These are phyloP conservation scores for Trichacis sp. DNA, from an alignment of 2,888 invertebrate species.

Conservation along the genomic window DNA sequence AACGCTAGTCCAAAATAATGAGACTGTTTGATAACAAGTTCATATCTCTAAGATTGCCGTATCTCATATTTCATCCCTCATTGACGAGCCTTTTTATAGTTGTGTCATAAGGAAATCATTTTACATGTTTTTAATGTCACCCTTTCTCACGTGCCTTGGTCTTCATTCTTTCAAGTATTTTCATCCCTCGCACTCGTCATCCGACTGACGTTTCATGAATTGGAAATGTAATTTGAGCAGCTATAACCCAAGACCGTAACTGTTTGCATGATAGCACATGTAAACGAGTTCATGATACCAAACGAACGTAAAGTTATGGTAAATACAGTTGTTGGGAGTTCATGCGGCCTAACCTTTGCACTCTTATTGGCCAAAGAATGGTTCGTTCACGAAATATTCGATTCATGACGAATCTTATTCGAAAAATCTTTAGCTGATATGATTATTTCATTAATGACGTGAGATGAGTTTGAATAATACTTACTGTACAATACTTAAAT, in stretches of 20 bases:
- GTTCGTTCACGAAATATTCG: background rate
- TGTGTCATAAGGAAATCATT: too few relatives aligned
- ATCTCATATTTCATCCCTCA: too few relatives aligned
- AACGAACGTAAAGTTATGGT: slow-evolving; percentile 27
- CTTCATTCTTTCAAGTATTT: slow-evolving; percentile 29
- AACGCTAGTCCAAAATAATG: too few relatives aligned
- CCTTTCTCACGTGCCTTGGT: slow-evolving; percentile 30
- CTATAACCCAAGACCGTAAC: slow-evolving; percentile 53
- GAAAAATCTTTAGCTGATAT: too few relatives aligned
- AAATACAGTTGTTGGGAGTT: slow-evolving; percentile 25
- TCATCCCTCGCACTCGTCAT: slow-evolving; percentile 49
- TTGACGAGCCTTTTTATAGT: too few relatives aligned
- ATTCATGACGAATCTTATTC: background rate
- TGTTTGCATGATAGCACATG: slow-evolving; percentile 61
- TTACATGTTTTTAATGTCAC: slow-evolving; percentile 34
- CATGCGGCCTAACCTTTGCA: slow-evolving; percentile 24
- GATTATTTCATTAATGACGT: too few relatives aligned
- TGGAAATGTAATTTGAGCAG: slow-evolving; percentile 67
- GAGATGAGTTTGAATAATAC: too few relatives aligned
- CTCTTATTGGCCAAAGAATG: slow-evolving; percentile 29
- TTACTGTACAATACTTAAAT: too few relatives aligned
- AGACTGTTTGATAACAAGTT: too few relatives aligned
- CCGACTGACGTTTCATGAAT: slow-evolving; percentile 67
- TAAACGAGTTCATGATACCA: slow-evolving; percentile 64
- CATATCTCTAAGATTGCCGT: too few relatives aligned